Base-by-base conservation (phyloP, 2,113 vertebrate genomes). In the Bos indicus region DNA sequence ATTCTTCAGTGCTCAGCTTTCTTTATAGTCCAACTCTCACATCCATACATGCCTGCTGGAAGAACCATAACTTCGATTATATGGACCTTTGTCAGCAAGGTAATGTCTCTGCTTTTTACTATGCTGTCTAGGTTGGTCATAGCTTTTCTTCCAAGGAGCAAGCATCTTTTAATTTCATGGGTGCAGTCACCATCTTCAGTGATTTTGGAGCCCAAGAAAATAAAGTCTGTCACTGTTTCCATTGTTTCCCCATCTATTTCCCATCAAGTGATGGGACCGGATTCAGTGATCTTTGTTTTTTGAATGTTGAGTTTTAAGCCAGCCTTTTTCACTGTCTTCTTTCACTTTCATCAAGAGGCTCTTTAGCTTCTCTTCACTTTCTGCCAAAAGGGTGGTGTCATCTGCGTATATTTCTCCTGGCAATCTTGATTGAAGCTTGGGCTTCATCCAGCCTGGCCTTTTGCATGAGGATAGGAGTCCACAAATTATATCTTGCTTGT, bases 401-500 rank as follows among this genome's bases (percentile, higher is more conserved):
- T 36, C n/a, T 71, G n/a, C 4, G 4, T 71, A 71, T 71, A 71
- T 71, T 71, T 71, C n/a, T 71, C n/a, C n/a, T 36, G n/a, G n/a
- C 64, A 36, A 6, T 71, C n/a, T 71, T 71, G 64, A 71, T 1
- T 71, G 17, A 11, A 71, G n/a, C 64, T 36, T 36, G 64, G 19
- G 9, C 64, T 71, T 36, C 64, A 21, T 71, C n/a, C 17, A 71
- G 64, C n/a, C 64, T 67, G 64, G n/a, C 64, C 19, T 36, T 67
- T 36, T 5, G 8, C 33, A 11, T 36, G 64, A 40, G 19, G 25
- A 5, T 89, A 94, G 33, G 6, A 71, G 88, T 84, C 92, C 64
- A 92, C 33, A 81, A 97, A 91, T 91, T 36, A 88, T 52, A 33
- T 84, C 78, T 97, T 91, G 16, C 71, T 78, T 92, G 46, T 52